Evolutionary conservation across 2,113 vertebrate genomes (phyloP).

Genomic region (Bufo gargarizans): DNA sequence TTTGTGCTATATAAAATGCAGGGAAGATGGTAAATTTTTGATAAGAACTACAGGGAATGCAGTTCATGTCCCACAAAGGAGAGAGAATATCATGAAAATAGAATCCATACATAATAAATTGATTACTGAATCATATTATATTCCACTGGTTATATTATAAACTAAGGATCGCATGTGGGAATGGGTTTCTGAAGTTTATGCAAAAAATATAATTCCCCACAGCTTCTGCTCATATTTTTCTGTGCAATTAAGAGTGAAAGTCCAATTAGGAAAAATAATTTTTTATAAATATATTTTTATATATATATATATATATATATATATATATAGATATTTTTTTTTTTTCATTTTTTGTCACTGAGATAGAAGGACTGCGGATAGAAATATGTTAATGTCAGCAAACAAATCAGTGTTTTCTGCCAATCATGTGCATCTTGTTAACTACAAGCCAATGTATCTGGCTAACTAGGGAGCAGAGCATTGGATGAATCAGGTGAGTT

Average conservation of each 20-base stretch:
- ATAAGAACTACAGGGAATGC: conserved; percentile 46
- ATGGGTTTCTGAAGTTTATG: conserved; percentile 9
- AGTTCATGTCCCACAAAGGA: conserved; percentile 50
- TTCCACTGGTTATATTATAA: conserved; percentile 31
- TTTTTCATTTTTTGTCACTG: not conserved
- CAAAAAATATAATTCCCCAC: conserved; percentile 19
- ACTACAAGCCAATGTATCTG: not conserved
- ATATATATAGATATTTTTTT: not conserved
- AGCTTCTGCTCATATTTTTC: conserved; percentile 21
- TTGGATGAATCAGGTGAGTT: conserved; percentile 30
- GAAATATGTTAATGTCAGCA: conserved; percentile 25
- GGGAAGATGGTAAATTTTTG: conserved; percentile 54
- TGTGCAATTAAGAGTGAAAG: conserved; percentile 14
- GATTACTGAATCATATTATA: conserved; percentile 45
- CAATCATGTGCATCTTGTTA: not conserved
- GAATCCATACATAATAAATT: conserved; percentile 51
- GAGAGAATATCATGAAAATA: conserved; percentile 28
- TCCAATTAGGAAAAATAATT: conserved; percentile 21
- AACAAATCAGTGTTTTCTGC: conserved; percentile 1
- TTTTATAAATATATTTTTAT: not conserved
- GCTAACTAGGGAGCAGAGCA: conserved; percentile 8
- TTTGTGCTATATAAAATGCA: conserved; percentile 46
- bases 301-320: not conserved
- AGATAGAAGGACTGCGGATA: not conserved
- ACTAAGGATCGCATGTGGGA: conserved; percentile 35